Conservation (phyloP, 2,888 invertebrate species). For the Ophraella communa region DNA sequence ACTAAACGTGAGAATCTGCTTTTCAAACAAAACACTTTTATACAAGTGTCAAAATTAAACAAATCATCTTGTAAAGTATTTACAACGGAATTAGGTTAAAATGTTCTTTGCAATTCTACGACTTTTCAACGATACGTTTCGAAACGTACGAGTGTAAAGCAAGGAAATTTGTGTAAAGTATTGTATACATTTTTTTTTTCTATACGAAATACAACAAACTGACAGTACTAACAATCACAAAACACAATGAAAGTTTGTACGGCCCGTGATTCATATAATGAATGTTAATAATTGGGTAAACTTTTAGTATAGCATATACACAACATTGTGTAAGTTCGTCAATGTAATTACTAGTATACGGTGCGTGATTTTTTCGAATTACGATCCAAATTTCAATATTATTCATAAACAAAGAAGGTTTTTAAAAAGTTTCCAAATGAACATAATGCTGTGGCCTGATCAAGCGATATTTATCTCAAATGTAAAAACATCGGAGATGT, state of each 20-base stretch:
- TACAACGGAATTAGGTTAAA: not conserved
- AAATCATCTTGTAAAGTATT: not conserved
- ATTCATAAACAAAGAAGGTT: too few relatives aligned
- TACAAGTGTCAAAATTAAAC: not conserved
- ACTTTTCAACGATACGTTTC: not conserved
- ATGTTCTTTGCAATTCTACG: not conserved
- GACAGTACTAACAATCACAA: slow-evolving; percentile 15
- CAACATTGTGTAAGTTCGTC: not conserved
- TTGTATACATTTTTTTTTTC: not conserved
- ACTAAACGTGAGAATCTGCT: not conserved
- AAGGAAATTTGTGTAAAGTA: not conserved
- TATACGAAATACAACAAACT: not conserved
- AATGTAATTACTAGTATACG: not conserved
- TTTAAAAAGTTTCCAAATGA: too few relatives aligned
- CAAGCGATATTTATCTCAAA: too few relatives aligned
- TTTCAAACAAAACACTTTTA: not conserved
- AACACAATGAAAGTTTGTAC: slow-evolving; percentile 33
- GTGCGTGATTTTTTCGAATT: not conserved
- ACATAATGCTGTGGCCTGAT: too few relatives aligned
- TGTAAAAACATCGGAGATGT: too few relatives aligned
- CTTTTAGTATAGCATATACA: not conserved
- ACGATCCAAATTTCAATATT: not conserved
- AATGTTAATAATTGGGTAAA: slow-evolving; percentile 26
- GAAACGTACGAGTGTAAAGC: not conserved
- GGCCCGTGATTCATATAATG: slow-evolving; percentile 27